Conservation (phyloP, 2,888 invertebrate genomes). For the Dryomyza anilis region DNA sequence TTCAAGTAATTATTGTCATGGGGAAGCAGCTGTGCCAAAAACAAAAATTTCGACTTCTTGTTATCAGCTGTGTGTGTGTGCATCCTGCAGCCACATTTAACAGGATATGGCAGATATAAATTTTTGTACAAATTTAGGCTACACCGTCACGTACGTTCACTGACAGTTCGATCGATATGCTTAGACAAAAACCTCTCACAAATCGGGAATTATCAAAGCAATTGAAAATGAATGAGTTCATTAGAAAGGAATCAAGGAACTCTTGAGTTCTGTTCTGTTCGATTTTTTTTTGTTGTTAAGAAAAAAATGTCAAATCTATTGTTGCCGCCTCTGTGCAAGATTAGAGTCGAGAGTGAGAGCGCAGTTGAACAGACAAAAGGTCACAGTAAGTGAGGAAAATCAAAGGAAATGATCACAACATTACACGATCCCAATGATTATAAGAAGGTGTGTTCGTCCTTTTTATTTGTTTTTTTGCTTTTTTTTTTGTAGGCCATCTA, state of each 20-base stretch:
- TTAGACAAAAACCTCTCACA: background rate
- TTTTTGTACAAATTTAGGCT: background rate
- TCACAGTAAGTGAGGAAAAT: background rate
- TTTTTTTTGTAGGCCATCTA: background rate
- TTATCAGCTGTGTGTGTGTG: too few species aligned
- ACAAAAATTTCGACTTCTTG: too few species aligned
- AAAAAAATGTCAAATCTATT: background rate
- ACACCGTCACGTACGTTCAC: background rate
- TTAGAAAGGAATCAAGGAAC: conserved; percentile 19
- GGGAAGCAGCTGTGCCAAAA: too few species aligned
- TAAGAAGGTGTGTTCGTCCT: too few species aligned
- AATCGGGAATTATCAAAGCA: conserved; percentile 19
- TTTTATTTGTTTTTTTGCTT: too few species aligned
- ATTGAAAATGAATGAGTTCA: conserved; percentile 23
- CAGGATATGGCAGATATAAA: background rate
- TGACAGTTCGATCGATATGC: background rate
- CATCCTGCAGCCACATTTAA: too few species aligned
- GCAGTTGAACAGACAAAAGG: background rate
- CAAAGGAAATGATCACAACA: background rate
- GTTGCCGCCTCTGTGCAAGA: background rate
- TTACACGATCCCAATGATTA: too few species aligned
- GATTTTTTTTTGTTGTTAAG: too few species aligned
- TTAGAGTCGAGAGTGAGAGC: background rate
- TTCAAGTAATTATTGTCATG: too few species aligned
- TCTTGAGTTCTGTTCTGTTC: background rate